Evolutionary conservation across 2,888 invertebrate genomes (phyloP).

Genomic region (Lasioglossum morio): DNA sequence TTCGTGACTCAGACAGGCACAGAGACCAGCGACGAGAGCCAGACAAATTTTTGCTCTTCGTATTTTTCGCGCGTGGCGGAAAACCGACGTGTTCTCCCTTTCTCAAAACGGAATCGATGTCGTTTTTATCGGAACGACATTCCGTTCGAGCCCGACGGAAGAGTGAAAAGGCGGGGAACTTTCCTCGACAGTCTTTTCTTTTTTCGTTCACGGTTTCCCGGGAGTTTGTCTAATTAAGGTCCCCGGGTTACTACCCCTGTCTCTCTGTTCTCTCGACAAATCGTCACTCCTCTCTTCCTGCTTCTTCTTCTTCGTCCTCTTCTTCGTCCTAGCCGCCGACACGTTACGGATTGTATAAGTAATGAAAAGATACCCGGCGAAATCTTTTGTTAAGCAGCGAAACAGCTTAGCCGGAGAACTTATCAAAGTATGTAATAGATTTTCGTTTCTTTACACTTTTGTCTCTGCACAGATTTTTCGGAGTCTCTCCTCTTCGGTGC

Average conservation of each 20-base stretch:
- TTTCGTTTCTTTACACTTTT: background rate
- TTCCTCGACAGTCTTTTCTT: background rate
- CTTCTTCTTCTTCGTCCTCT: background rate
- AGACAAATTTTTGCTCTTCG: background rate
- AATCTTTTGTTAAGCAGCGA: background rate
- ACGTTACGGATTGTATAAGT: slow-evolving; percentile 14
- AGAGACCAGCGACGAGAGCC: background rate
- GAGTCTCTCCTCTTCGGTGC: background rate
- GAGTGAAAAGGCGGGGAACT: background rate
- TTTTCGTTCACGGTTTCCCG: background rate
- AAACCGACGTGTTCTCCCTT: background rate
- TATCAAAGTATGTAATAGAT: background rate
- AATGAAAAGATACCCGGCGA: background rate
- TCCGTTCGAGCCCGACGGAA: background rate
- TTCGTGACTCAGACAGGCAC: background rate
- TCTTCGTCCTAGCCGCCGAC: background rate
- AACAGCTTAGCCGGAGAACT: background rate
- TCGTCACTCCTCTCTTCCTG: slow-evolving; percentile 1
- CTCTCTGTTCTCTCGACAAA: slow-evolving; percentile 9
- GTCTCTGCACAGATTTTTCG: background rate
- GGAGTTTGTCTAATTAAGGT: slow-evolving; percentile 49
- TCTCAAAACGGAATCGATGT: slow-evolving; percentile 46
- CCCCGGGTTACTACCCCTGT: slow-evolving; percentile 5
- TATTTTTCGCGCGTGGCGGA: slow-evolving; percentile 10
- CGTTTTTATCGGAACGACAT: slow-evolving; percentile 52